Evolutionary conservation across 2,888 invertebrate genomes (phyloP).

Genomic region (Belgica antarctica): DNA sequence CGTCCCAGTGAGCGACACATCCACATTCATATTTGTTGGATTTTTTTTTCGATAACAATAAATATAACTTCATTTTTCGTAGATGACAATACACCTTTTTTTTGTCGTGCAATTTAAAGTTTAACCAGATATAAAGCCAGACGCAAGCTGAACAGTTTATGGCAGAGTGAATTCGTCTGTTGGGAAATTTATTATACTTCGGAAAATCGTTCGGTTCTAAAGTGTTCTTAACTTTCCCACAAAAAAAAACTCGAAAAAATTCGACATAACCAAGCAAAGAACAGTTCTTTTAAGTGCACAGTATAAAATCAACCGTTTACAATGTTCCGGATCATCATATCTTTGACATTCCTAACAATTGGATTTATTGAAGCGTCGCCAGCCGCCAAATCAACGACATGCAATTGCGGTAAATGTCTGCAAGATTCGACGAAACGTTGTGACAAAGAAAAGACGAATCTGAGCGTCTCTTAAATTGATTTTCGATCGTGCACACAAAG

Average conservation of each 20-base stretch:
- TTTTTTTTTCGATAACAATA: constrained; percentile 26
- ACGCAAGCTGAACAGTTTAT: constrained; percentile 25
- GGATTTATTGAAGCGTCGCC: neutral
- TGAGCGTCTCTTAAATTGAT: neutral
- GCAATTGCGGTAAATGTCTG: constrained; percentile 36
- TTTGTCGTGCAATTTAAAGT: constrained; percentile 40
- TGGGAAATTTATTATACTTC: constrained; percentile 3
- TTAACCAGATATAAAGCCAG: constrained; percentile 44
- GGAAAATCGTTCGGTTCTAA: neutral
- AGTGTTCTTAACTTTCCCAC: constrained; percentile 3
- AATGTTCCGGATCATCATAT: neutral
- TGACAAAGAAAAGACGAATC: neutral
- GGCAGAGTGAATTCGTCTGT: constrained; percentile 35
- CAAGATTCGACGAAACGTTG: neutral
- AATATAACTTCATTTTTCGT: constrained; percentile 24
- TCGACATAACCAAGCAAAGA: neutral
- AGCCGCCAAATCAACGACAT: constrained; percentile 18
- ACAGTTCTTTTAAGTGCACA: neutral
- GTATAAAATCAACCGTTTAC: constrained; percentile 9
- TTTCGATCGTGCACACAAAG: neutral
- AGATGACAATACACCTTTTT: constrained; percentile 38
- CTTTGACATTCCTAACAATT: neutral
- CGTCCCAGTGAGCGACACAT: constrained; percentile 16
- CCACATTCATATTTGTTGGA: neutral
- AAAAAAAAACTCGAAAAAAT: neutral